Evolutionary conservation across 2,113 vertebrate genomes (phyloP), one percentile per base, ranked within the genome.

Genomic region (Phalacrocorax aristotelis): DNA sequence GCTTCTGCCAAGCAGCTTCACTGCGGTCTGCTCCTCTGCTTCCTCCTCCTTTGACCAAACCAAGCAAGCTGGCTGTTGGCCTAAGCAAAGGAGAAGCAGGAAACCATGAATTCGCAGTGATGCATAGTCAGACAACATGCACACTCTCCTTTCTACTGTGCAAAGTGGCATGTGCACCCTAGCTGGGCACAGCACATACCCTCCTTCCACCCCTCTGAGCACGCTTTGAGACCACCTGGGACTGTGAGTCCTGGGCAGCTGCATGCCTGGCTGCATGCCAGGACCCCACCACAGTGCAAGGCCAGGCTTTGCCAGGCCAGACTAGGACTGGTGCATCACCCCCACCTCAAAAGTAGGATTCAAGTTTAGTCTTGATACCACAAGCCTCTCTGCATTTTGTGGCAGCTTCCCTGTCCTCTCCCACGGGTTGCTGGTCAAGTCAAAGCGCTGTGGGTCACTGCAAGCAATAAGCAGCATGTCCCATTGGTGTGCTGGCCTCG

Each of bases 401-500:
- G 46, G 51, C 32, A 68, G 69, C 30, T 83, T 92, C 38, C 15
- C 7, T 14, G 9, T 66, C 25, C n/a, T 84, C 40, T 78, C 27
- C 21, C 8, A 9, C 19, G 19, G 42, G 18, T 61, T 74, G 9
- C 18, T 69, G 65, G 46, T 15, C 36, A 40, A 51, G 70, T 36
- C 0, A 0, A 82, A 65, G 17, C 42, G 32, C 38, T 22, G 4
- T 62, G n/a, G 64, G 54, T 17, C 55, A 18, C 26, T 6, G 4
- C 1, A 1, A 66, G 44, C 52, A 46, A 52, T 46, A 38, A 61
- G 30, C 15, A 51, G 14, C 0, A 0, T 9, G 15, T 36, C 58
- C 16, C 15, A 2, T 38, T 25, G 15, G 9, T 27, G 18, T 34
- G 48, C 49, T 51, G 52, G 29, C 40, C 49, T 69, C 15, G 2